Conservation (phyloP, 2,113 vertebrate species). For the Phyllostomus discolor region DNA sequence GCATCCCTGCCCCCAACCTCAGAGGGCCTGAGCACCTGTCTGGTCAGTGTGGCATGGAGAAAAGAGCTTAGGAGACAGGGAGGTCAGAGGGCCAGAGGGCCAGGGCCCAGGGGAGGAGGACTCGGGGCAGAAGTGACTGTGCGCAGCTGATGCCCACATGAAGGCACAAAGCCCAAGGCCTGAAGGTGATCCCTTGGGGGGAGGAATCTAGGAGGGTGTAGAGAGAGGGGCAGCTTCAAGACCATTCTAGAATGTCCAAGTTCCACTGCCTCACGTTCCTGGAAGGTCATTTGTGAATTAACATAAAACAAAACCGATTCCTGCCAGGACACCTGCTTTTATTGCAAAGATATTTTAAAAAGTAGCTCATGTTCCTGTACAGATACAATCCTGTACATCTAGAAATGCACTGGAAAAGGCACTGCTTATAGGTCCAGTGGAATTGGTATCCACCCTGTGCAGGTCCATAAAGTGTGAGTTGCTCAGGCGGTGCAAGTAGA, state of each 20-base stretch:
- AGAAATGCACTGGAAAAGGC: neutral
- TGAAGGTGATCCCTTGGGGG: neutral
- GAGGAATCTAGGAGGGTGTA: neutral
- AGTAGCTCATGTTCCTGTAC: neutral
- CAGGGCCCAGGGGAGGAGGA: neutral
- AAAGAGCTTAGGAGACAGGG: neutral
- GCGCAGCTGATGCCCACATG: neutral
- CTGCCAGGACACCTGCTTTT: neutral
- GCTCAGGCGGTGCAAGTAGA: neutral
- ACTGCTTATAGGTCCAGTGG: neutral
- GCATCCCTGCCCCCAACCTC: neutral
- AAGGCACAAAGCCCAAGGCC: neutral
- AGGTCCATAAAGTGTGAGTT: neutral
- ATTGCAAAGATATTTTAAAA: slow-evolving; percentile 7
- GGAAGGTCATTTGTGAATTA: neutral
- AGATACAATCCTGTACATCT: neutral
- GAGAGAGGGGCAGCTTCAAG: neutral
- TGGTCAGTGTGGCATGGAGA: neutral
- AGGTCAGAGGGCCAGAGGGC: neutral
- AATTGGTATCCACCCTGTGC: neutral
- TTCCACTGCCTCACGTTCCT: neutral
- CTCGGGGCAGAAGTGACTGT: neutral
- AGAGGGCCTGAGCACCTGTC: neutral
- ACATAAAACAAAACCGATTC: neutral
- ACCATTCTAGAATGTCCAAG: neutral